phyloP scores from a whole-genome alignment of 2,113 vertebrate genomes.

The Macrotus californicus region DNA sequence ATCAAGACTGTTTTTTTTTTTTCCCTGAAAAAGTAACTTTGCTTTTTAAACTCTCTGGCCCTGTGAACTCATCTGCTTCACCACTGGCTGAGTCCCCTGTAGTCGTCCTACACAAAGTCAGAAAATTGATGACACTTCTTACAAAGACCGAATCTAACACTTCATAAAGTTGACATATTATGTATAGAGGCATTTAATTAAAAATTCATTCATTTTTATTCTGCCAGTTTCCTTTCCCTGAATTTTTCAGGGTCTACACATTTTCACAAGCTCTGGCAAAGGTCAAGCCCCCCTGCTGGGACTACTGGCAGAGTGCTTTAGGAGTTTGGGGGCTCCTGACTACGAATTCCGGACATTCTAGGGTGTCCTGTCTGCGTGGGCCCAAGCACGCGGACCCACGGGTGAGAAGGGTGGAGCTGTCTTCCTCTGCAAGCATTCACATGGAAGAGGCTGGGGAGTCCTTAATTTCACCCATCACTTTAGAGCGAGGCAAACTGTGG shows the following conservation, averaged over 20 bases:
- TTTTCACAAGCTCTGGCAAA: background rate
- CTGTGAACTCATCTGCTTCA: background rate
- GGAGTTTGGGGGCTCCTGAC: background rate
- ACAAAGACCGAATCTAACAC: background rate
- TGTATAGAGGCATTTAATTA: background rate
- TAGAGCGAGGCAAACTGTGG: background rate
- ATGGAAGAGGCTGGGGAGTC: background rate
- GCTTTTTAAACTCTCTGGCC: background rate
- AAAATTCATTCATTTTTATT: background rate
- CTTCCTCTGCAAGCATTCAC: background rate
- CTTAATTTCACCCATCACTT: background rate
- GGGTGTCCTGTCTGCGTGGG: background rate
- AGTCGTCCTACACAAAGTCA: background rate
- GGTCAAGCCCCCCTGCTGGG: too few species aligned
- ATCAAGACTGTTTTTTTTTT: background rate
- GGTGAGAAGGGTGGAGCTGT: background rate
- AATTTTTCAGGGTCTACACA: background rate
- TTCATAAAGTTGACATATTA: background rate
- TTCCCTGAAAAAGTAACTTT: background rate
- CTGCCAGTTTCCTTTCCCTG: background rate
- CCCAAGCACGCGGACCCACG: background rate
- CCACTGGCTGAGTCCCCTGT: accelerated
- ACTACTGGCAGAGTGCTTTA: background rate
- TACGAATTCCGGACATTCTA: background rate
- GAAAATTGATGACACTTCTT: background rate